A percentile compares a stretch with the other conserved stretches of the same genome.
Evolutionary conservation across 2,113 vertebrate genomes (phyloP).

Genomic region (Nothocercus nigrocapillus): DNA sequence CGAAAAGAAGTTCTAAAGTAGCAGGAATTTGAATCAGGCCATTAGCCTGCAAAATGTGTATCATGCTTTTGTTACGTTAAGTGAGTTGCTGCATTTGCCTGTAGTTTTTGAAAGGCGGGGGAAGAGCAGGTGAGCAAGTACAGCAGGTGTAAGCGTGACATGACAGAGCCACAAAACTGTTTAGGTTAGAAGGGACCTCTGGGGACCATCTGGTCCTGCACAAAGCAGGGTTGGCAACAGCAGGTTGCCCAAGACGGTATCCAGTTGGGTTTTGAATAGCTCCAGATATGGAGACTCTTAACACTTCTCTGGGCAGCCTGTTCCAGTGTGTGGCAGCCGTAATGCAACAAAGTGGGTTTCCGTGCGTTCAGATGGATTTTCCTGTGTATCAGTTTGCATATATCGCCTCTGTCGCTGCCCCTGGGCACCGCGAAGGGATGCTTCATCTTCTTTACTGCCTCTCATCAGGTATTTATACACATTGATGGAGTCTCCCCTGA

Average conservation of each 20-base stretch:
- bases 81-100: neutral
- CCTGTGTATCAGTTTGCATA: neutral
- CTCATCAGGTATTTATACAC: neutral
- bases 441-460: neutral
- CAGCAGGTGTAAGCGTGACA: neutral
- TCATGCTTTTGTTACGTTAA: neutral
- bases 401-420: neutral
- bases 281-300: neutral
- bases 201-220: neutral
- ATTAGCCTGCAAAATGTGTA: neutral
- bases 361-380: neutral
- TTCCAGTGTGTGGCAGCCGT: neutral
- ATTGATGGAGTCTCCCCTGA: neutral
- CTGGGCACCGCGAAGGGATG: neutral
- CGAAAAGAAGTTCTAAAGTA: neutral
- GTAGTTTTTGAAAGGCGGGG: neutral
- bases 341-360: neutral
- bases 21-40: neutral
- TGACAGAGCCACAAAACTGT: neutral
- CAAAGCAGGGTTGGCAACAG: neutral
- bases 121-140: neutral
- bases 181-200: neutral
- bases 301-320: neutral
- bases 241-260: neutral
- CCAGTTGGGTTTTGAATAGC: neutral